Base-by-base conservation (phyloP, 2,888 invertebrate species). In the Phyllotreta cruciferae region DNA sequence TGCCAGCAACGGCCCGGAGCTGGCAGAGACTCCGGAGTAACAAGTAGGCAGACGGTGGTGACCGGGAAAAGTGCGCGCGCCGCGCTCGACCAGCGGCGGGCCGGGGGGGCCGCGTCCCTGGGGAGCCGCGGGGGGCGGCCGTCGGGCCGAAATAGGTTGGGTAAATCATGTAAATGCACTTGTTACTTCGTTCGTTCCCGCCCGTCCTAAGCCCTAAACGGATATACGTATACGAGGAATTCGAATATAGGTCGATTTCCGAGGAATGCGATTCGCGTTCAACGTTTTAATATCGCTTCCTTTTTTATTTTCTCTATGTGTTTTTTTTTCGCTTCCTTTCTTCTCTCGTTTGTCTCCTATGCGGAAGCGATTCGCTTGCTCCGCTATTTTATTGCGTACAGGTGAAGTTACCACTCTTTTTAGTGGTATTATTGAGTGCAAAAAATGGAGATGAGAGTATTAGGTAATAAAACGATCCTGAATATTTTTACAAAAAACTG, bases 21-120 rank as follows among this genome's bases (percentile, higher is more conserved):
- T 72, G 72, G 73, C 71, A 75, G 75, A 76, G 75, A 78, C 79
- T 78, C 78, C 78, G 77, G 79, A 77, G 80, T 79, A 80, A 80
- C 79, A 80, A 80, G 80, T 80, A 80, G 79, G 78, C 78, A 78
- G 76, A 76, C 70, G 73, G 71, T 73, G 77, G 77, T 74, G 76
- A 76, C 79, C 77, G 77, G 78, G 79, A 67, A 68, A 72, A 66
- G 60, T 73, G 76, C 78, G 78, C 75, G 77, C 79, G 79, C 79
- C 75, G 62, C 55, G 56, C 56, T 56, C 52, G 63, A 13, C 14
- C 47, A 54, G 56, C 56, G 56, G 62, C 50, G 47, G 45, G 56
- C 50, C n/a, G n/a, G 39, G 56, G 50, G 56, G 24, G 37, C 10
- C 7, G 45, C n/a, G 34, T 37, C 44, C 52, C 38, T 52, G 9